Conservation (phyloP, 2,113 vertebrate genomes). For the Corynorhinus townsendii region DNA sequence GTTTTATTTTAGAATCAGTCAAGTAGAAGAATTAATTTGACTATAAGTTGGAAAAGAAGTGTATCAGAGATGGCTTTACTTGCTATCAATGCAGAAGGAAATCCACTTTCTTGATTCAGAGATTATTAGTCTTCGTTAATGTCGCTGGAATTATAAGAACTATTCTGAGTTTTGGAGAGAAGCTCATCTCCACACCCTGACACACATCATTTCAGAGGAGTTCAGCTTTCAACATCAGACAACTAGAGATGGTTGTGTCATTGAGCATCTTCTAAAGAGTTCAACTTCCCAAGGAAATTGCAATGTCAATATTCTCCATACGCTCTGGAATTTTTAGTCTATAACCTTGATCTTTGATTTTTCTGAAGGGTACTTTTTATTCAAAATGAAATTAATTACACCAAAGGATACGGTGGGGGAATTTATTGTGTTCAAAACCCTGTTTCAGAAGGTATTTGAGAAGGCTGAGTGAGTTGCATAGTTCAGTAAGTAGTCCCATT, state of each 20-base stretch:
- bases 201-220: not conserved
- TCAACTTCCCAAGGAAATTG: conserved; percentile 39
- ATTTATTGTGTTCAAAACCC: not conserved
- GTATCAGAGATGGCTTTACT: not conserved
- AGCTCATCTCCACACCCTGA: not conserved
- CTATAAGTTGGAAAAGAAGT: not conserved
- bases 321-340: conserved; percentile 25
- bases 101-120: not conserved
- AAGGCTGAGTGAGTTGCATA: not conserved
- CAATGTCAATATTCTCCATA: not conserved
- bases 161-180: not conserved
- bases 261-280: not conserved
- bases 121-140: not conserved
- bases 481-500: not conserved
- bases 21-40: not conserved
- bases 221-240: not conserved
- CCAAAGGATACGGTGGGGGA: not conserved
- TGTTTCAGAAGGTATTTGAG: not conserved
- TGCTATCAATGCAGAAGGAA: not conserved
- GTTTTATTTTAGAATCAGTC: not conserved
- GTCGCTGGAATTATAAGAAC: not conserved
- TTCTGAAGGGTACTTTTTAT: not conserved
- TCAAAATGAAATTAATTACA: not conserved
- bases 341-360: conserved; percentile 4
- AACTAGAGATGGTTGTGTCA: not conserved